Evolutionary conservation across 2,113 vertebrate genomes (phyloP), one percentile per base, ranked within the genome.

Genomic region (Rhabdomys dilectus): DNA sequence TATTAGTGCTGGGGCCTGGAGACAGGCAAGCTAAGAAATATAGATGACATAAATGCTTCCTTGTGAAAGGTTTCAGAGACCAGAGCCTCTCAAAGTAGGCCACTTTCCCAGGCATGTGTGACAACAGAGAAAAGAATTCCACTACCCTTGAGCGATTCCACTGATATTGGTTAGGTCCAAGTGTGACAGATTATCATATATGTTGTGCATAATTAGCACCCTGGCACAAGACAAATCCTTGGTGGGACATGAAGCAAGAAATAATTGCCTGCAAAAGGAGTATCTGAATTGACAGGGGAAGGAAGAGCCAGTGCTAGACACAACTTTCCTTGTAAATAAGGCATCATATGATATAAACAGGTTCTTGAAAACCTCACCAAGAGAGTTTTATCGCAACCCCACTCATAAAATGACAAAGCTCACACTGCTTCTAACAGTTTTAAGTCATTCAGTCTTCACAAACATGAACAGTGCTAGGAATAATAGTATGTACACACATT

Each of bases 11-110:
- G 58, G 62, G 75, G 24, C 26, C 29, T 62, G 7, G 42, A 89
- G 85, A 97, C 6, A 53, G 31, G 42, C 56, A 94, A 85, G 22
- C 42, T 96, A 88, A 93, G 76, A 95, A 97, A 72, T 85, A 85
- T 0, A 91, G 81, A 86, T 53, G 36, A 88, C 82, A 13, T 3
- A 72, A 82, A 96, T 39, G 7, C 2, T 95, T 87, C 72, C 70
- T 51, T 84, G 53, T 90, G 56, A 93, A 89, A 93, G 31, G 86
- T 81, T 80, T 88, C 81, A 88, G 34, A 56, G 12, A 56, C 12
- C 17, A 82, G 10, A 93, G 34, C n/a, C 29, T 96, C 31, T 10
- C 36, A 70, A 88, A 82, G 64, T 17, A 82, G 39, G 51, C 34
- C 21, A 51, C 29, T 51, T 92, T 68, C 42, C 48, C n/a, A 87